These are phyloP conservation scores for Agapetus fuscipes DNA, from an alignment of 2,888 invertebrate species.

Conservation along the genomic window DNA sequence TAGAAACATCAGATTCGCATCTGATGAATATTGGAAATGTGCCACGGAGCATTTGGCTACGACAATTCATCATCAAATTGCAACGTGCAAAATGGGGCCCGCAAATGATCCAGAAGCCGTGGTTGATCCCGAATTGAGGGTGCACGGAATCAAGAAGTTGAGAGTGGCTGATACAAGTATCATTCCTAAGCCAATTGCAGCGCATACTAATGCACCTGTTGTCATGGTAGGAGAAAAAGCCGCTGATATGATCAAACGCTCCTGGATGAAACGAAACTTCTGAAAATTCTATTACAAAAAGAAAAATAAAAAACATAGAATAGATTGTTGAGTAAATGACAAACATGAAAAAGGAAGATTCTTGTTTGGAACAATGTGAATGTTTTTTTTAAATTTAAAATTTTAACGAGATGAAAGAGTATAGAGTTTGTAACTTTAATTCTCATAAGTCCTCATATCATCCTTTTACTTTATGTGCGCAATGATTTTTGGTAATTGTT, in stretches of 20 bases:
- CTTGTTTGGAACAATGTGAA: too few species aligned
- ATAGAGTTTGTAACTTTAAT: too few species aligned
- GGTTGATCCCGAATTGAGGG: constrained; percentile 52
- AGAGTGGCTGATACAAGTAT: constrained; percentile 62
- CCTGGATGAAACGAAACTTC: too few species aligned
- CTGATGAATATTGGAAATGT: constrained; percentile 64
- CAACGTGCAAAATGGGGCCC: constrained; percentile 66
- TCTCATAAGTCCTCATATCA: too few species aligned
- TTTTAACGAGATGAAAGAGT: too few species aligned
- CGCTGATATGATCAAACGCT: constrained; percentile 51
- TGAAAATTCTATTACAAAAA: too few species aligned
- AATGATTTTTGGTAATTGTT: too few species aligned
- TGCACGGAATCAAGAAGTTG: constrained; percentile 48
- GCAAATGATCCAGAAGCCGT: constrained; percentile 50
- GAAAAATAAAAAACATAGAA: too few species aligned
- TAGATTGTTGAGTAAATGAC: too few species aligned
- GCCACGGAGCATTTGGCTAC: constrained; percentile 49
- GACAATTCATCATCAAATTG: constrained; percentile 55
- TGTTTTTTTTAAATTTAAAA: too few species aligned
- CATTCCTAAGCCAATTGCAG: constrained; percentile 52
- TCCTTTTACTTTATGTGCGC: too few species aligned
- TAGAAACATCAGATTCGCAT: constrained; percentile 36
- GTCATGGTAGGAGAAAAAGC: constrained; percentile 66
- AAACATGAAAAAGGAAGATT: too few species aligned
- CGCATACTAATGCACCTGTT: constrained; percentile 59